Evolutionary conservation across 2,113 vertebrate species (phyloP).

Genomic region (Ifrita kowaldi): DNA sequence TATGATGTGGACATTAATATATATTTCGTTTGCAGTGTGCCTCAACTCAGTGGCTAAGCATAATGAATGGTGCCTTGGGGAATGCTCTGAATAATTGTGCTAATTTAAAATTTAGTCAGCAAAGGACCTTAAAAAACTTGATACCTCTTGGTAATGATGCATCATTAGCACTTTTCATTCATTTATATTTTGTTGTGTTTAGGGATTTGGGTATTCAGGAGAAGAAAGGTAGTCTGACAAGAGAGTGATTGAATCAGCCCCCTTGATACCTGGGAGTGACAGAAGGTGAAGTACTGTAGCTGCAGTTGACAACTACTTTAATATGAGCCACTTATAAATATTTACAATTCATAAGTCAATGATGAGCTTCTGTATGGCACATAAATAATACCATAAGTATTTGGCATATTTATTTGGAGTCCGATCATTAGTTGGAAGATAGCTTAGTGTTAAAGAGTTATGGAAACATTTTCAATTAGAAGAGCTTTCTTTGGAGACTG

Average conservation of each 20-base stretch:
- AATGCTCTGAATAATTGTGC: constrained; percentile 71
- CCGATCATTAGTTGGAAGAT: constrained; percentile 23
- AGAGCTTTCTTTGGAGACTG: background rate
- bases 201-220: constrained; percentile 69
- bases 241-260: constrained; percentile 71
- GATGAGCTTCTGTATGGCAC: constrained; percentile 52
- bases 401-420: constrained; percentile 56
- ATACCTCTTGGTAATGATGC: constrained; percentile 69
- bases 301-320: constrained; percentile 73
- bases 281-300: constrained; percentile 70
- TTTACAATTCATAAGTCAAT: constrained; percentile 73
- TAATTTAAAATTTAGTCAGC: constrained; percentile 75
- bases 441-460: constrained; percentile 28
- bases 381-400: constrained; percentile 56
- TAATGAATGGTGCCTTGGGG: constrained; percentile 63
- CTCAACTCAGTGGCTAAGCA: constrained; percentile 50
- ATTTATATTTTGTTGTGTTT: constrained; percentile 79
- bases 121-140: constrained; percentile 72
- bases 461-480: constrained; percentile 34
- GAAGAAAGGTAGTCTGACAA: constrained; percentile 76
- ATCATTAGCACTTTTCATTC: constrained; percentile 71
- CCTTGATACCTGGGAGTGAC: constrained; percentile 70
- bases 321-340: constrained; percentile 78
- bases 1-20: background rate
- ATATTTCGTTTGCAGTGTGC: constrained; percentile 32